Evolutionary conservation across 1,140 invertebrate species (phyloP).

Genomic region (Temnothorax nylanderi): DNA sequence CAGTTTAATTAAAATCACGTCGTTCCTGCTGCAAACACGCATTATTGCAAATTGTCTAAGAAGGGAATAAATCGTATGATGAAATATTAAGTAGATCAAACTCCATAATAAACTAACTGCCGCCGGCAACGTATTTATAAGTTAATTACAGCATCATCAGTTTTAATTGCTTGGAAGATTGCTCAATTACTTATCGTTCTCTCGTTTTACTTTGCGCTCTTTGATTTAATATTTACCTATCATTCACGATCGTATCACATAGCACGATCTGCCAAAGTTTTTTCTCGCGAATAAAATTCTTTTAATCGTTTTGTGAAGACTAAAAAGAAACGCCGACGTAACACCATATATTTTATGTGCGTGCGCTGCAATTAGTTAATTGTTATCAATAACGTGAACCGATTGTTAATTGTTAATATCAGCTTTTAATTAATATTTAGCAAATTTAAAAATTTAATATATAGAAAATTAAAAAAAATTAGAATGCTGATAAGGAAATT

Average conservation of each 20-base stretch:
- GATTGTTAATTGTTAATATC: background rate
- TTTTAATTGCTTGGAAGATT: slow-evolving; percentile 29
- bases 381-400: background rate
- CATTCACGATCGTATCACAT: background rate
- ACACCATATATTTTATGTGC: background rate
- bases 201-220: background rate
- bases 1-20: background rate
- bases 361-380: background rate
- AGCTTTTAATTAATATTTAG: background rate
- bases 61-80: background rate
- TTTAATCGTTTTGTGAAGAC: background rate
- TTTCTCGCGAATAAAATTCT: background rate
- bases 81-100: slow-evolving; percentile 29
- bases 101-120: slow-evolving; percentile 25
- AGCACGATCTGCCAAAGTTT: background rate
- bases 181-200: slow-evolving; percentile 17
- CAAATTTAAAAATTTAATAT: background rate
- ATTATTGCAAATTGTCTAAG: background rate
- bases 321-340: no score
- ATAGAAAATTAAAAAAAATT: background rate
- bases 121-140: slow-evolving; percentile 32
- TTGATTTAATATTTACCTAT: slow-evolving; percentile 17
- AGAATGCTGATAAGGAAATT: background rate
- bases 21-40: background rate
- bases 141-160: slow-evolving; percentile 40